phyloP scores from a whole-genome alignment of 2,888 invertebrate species.

The Platycheirus albimanus region DNA sequence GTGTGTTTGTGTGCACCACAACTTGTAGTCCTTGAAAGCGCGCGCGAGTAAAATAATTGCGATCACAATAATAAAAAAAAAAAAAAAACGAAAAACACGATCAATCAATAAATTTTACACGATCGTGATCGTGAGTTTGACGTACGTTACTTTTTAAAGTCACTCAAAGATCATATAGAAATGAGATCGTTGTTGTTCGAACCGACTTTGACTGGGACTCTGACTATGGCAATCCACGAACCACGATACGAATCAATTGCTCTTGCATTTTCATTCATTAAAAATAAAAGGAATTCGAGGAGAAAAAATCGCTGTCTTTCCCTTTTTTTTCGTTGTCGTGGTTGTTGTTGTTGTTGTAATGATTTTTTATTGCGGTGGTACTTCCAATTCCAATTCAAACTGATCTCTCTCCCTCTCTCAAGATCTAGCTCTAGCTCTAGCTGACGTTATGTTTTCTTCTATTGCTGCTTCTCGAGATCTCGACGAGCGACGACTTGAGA shows the following conservation, averaged over 20 bases:
- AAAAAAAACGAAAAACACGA: slow-evolving; percentile 52
- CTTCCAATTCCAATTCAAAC: not conserved
- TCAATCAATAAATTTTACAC: slow-evolving; percentile 71
- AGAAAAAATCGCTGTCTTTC: slow-evolving; percentile 54
- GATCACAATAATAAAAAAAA: slow-evolving; percentile 27
- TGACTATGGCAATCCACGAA: too few species aligned
- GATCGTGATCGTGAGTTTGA: slow-evolving; percentile 72
- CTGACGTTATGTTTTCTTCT: not conserved
- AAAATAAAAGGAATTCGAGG: slow-evolving; percentile 24
- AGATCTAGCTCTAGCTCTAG: not conserved
- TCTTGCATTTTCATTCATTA: slow-evolving; percentile 69
- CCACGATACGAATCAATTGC: slow-evolving; percentile 57
- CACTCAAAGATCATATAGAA: slow-evolving; percentile 70
- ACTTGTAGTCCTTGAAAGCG: slow-evolving; percentile 67
- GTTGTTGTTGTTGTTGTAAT: slow-evolving; percentile 24
- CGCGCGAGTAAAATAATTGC: slow-evolving; percentile 54
- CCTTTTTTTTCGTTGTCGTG: slow-evolving; percentile 30
- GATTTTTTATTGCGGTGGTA: not conserved
- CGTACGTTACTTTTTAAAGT: slow-evolving; percentile 57
- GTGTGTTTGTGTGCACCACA: slow-evolving; percentile 8
- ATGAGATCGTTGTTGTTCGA: slow-evolving; percentile 52
- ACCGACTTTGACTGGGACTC: slow-evolving; percentile 27
- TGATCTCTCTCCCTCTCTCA: slow-evolving; percentile 17
- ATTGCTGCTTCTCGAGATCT: slow-evolving; percentile 15
- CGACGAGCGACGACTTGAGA: slow-evolving; percentile 23